These are phyloP conservation scores for Anoplius nigerrimus DNA, from an alignment of 2,888 invertebrate species.

Conservation along the genomic window DNA sequence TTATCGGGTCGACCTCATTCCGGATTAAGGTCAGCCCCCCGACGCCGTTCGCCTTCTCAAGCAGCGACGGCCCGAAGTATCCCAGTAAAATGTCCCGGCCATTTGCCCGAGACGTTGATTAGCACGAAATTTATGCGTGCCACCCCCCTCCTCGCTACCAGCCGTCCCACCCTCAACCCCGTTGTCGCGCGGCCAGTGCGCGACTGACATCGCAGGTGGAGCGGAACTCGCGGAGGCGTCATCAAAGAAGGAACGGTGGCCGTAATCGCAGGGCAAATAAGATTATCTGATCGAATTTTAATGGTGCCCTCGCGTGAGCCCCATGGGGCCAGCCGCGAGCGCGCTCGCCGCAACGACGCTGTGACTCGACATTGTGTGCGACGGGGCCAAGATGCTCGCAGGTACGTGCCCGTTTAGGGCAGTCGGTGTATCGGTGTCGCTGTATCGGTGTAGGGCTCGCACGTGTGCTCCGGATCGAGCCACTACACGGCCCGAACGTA, in stretches of 20 bases:
- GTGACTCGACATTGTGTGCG: not conserved
- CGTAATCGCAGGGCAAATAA: constrained; percentile 69
- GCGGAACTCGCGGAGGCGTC: constrained; percentile 27
- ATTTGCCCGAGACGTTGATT: constrained; percentile 43
- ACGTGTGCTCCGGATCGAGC: no score
- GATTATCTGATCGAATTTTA: constrained; percentile 73
- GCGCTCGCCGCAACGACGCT: not conserved
- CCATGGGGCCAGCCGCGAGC: constrained; percentile 5
- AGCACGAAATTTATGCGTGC: constrained; percentile 52
- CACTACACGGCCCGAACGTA: no score
- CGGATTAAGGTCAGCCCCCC: constrained; percentile 11
- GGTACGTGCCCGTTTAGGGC: constrained; percentile 28
- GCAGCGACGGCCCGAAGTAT: no score
- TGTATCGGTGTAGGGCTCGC: no score
- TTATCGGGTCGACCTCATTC: not conserved
- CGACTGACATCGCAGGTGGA: not conserved
- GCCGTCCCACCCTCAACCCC: constrained; percentile 1
- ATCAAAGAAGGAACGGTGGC: constrained; percentile 57
- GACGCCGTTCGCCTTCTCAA: no score
- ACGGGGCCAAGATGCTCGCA: constrained; percentile 30
- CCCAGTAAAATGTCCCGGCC: not conserved
- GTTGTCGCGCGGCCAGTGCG: constrained; percentile 11
- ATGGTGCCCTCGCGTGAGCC: constrained; percentile 68
- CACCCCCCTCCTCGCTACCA: not conserved
- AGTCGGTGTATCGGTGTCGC: no score